Evolutionary conservation across 2,113 vertebrate genomes (phyloP).

Genomic region (Actenoides hombroni): DNA sequence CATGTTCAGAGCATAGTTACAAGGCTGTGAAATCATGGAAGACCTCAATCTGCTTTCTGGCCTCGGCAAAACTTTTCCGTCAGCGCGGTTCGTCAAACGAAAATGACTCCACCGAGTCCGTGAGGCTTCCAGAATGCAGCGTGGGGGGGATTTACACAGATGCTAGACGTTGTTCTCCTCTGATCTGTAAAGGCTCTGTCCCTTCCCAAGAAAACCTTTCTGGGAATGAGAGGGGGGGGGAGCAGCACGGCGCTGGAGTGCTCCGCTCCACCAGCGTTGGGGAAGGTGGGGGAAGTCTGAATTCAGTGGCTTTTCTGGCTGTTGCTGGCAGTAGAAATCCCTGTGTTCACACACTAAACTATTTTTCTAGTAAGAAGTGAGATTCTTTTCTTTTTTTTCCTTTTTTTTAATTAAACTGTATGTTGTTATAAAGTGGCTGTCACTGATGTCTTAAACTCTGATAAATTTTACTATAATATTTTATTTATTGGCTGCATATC

Average conservation of each 20-base stretch:
- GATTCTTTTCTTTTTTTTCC: too few relatives aligned
- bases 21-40: background rate
- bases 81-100: background rate
- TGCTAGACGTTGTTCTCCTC: background rate
- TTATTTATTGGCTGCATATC: background rate
- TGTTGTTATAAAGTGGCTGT: background rate
- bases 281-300: background rate
- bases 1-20: background rate
- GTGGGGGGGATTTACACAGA: background rate
- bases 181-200: background rate
- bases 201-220: background rate
- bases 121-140: background rate
- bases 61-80: background rate
- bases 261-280: accelerated
- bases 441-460: background rate
- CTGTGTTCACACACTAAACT: accelerated
- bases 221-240: background rate
- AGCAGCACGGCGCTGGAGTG: background rate
- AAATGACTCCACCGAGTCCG: background rate
- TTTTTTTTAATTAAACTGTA: background rate
- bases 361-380: background rate
- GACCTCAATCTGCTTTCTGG: background rate
- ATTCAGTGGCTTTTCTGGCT: background rate
- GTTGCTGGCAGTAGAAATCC: background rate
- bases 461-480: background rate